phyloP scores from a whole-genome alignment of 2,113 vertebrate species.

The Tachycineta bicolor region DNA sequence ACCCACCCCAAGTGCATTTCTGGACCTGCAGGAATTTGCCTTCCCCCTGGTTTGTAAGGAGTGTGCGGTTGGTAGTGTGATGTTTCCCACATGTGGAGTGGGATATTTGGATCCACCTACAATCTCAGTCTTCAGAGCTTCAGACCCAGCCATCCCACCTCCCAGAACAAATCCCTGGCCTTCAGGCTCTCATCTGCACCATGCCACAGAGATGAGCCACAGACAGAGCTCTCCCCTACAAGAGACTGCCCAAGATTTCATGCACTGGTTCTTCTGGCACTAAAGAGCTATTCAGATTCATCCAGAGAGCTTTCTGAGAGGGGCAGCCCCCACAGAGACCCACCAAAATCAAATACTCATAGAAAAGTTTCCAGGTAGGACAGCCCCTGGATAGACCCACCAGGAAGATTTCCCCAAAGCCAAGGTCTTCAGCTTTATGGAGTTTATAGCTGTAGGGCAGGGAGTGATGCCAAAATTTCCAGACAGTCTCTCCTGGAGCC shows the following conservation, averaged over 20 bases:
- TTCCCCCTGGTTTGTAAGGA: not conserved
- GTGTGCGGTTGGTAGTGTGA: not conserved
- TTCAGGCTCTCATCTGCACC: not conserved
- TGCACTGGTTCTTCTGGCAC: not conserved
- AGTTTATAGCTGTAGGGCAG: constrained; percentile 14
- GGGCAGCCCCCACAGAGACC: not conserved
- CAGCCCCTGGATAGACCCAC: constrained; percentile 31
- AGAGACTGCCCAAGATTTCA: not conserved
- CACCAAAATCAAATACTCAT: not conserved
- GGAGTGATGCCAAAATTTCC: constrained; percentile 48
- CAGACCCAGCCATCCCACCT: not conserved
- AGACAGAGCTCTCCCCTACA: fast-evolving
- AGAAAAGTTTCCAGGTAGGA: not conserved
- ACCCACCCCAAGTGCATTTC: not conserved
- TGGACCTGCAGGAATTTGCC: not conserved
- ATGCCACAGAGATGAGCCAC: not conserved
- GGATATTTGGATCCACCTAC: not conserved
- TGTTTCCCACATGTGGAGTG: not conserved
- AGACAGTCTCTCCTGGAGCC: constrained; percentile 59
- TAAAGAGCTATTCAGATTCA: not conserved
- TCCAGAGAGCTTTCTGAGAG: not conserved
- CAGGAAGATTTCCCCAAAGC: constrained; percentile 45
- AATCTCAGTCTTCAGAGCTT: not conserved
- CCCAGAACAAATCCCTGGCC: not conserved
- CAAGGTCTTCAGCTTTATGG: constrained; percentile 31